These are phyloP conservation scores for Pomatorhinus ruficollis DNA, from an alignment of 2,113 vertebrate genomes.

Conservation along the genomic window DNA sequence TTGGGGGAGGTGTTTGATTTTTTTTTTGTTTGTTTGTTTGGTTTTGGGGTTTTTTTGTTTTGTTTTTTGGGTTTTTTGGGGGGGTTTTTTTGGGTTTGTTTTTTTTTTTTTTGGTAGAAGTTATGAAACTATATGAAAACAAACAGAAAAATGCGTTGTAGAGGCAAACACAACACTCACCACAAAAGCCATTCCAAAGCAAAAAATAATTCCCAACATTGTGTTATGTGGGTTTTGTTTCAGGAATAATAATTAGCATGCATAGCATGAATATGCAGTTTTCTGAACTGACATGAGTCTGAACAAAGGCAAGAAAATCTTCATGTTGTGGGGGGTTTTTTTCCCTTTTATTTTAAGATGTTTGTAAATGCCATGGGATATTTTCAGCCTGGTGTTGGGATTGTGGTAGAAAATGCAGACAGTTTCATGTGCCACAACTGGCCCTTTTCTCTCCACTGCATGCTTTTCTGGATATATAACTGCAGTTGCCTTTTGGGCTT, in stretches of 20 bases:
- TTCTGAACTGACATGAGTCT: not conserved
- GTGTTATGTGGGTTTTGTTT: not conserved
- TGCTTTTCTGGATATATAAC: not conserved
- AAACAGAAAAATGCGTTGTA: not conserved
- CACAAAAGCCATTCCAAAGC: not conserved
- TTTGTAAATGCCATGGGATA: not conserved
- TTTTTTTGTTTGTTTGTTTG: not conserved
- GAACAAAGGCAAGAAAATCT: not conserved
- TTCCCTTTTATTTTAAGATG: not conserved
- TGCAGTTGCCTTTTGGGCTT: not conserved
- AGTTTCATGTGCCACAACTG: not conserved
- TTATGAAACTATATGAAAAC: not conserved
- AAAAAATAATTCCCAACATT: not conserved
- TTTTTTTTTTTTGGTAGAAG: not conserved
- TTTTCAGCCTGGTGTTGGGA: not conserved
- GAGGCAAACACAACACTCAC: not conserved
- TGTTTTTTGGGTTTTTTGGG: no score
- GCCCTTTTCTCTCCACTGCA: not conserved
- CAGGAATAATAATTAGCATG: not conserved
- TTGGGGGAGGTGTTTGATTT: not conserved
- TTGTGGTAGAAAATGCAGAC: not conserved
- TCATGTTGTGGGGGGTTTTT: not conserved
- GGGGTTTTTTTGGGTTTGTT: not conserved
- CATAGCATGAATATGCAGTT: not conserved
- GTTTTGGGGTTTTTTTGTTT: no score